Conservation (phyloP, 92 coral and sea anemone genomes). For the Epizoanthus ramosus region DNA sequence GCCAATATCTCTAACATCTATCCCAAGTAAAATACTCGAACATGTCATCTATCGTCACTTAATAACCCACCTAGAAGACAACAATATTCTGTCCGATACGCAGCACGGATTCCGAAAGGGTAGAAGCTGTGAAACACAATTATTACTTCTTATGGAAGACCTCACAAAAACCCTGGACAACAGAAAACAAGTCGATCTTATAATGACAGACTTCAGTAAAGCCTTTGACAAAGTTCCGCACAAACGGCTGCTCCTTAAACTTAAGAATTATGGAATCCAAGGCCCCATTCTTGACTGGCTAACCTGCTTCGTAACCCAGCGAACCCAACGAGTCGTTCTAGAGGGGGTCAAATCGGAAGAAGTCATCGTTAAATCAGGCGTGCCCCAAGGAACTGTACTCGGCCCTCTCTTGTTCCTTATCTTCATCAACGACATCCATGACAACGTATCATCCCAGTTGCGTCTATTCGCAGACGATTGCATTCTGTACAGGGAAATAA, state of each 20-base stretch:
- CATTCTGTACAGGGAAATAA: background rate
- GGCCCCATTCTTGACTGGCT: slow-evolving; percentile 21
- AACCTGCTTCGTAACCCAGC: slow-evolving; percentile 1
- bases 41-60: slow-evolving; percentile 1
- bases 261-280: slow-evolving; percentile 1
- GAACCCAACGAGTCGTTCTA: too few species aligned
- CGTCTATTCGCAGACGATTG: too few species aligned
- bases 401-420: slow-evolving; percentile 1
- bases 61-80: slow-evolving; percentile 1
- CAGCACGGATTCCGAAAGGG: slow-evolving; percentile 20
- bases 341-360: background rate
- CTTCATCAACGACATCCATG: background rate
- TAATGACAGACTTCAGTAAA: slow-evolving; percentile 23
- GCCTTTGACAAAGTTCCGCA: slow-evolving; percentile 37
- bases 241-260: slow-evolving; percentile 18
- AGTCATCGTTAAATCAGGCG: background rate
- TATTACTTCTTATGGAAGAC: slow-evolving; percentile 8
- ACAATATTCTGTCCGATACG: background rate
- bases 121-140: slow-evolving; percentile 25
- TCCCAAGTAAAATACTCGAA: slow-evolving; percentile 15
- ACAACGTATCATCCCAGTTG: background rate
- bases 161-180: slow-evolving; percentile 8
- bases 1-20: slow-evolving; percentile 12
- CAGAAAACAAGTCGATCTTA: slow-evolving; percentile 14
- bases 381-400: slow-evolving; percentile 9